Evolutionary conservation across 2,797 vertebrate genomes (phyloP).

Genomic region (Cyprinella venusta): DNA sequence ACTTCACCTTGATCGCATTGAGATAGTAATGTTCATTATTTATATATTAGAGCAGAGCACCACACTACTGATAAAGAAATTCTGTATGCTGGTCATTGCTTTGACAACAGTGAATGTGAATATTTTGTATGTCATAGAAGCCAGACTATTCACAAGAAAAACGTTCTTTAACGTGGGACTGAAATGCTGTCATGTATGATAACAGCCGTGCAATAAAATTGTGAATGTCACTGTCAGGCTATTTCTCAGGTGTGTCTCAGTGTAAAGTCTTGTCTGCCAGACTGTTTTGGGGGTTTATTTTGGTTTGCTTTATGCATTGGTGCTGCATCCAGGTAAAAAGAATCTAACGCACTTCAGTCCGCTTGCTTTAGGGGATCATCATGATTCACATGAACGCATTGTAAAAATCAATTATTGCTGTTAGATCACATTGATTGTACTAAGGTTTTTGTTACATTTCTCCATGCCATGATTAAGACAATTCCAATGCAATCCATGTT

Average conservation of each 20-base stretch:
- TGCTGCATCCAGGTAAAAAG: not conserved
- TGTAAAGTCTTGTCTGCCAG: slow-evolving; percentile 34
- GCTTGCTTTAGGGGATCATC: slow-evolving; percentile 27
- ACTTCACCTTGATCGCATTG: slow-evolving; percentile 35
- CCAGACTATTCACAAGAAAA: slow-evolving; percentile 39
- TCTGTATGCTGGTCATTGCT: slow-evolving; percentile 56
- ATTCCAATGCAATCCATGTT: slow-evolving; percentile 7
- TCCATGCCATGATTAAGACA: slow-evolving; percentile 9
- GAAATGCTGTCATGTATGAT: slow-evolving; percentile 50
- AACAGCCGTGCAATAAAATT: slow-evolving; percentile 66
- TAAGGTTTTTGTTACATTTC: slow-evolving; percentile 12
- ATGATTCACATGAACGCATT: not conserved
- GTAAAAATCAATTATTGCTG: not conserved
- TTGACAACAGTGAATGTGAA: slow-evolving; percentile 61
- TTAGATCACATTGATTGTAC: not conserved
- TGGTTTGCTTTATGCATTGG: slow-evolving; percentile 31
- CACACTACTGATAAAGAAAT: slow-evolving; percentile 27
- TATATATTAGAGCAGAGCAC: slow-evolving; percentile 34
- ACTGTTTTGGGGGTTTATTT: slow-evolving; percentile 11
- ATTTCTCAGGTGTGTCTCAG: slow-evolving; percentile 44
- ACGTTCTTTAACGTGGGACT: slow-evolving; percentile 36
- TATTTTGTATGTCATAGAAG: slow-evolving; percentile 46
- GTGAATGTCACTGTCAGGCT: slow-evolving; percentile 62
- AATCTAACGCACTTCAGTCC: slow-evolving; percentile 11
- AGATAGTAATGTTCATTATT: slow-evolving; percentile 42